Conservation (phyloP, 2,113 vertebrate genomes). For the Cynopterus brachyotis region DNA sequence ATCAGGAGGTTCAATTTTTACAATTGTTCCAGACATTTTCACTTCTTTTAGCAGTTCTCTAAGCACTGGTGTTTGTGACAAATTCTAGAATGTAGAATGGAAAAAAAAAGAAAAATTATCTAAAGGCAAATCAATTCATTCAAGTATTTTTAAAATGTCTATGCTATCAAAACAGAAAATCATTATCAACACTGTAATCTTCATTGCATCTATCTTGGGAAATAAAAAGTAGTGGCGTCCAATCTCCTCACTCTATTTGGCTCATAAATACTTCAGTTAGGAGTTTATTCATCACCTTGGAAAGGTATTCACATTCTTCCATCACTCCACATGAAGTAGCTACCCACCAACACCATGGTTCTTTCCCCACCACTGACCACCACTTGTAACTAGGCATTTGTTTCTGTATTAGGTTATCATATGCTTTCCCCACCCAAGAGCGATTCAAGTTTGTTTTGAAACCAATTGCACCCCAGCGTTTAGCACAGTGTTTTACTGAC, state of each 20-base stretch:
- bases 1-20: constrained; percentile 86
- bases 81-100: constrained; percentile 85
- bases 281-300: neutral
- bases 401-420: neutral
- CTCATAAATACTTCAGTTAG: neutral
- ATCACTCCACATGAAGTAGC: neutral
- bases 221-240: neutral
- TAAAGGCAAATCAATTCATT: neutral
- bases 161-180: constrained; percentile 8
- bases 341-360: neutral
- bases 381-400: neutral
- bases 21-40: constrained; percentile 84
- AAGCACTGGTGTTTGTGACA: constrained; percentile 94
- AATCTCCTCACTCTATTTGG: fast-evolving
- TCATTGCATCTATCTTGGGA: neutral
- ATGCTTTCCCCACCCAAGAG: neutral
- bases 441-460: neutral
- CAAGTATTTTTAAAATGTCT: neutral
- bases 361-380: neutral
- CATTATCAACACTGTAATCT: neutral
- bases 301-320: neutral
- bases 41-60: constrained; percentile 89
- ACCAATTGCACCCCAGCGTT: neutral
- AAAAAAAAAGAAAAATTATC: constrained; percentile 38
- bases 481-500: neutral